Conservation (phyloP, 2,888 invertebrate genomes). For the Eupithecia pulchellata region DNA sequence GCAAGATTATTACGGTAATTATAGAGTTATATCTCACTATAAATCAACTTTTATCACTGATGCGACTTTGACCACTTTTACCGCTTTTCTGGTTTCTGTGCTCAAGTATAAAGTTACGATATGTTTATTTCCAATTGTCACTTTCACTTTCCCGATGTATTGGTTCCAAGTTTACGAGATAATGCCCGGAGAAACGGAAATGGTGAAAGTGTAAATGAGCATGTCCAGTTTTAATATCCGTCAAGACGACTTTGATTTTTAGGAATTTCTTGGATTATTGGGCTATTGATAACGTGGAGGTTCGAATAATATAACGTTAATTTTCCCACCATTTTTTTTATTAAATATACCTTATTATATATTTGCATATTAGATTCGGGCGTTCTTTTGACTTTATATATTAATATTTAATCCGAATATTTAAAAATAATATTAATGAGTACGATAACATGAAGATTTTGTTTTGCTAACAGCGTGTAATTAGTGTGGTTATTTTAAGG, state of each 20-base stretch:
- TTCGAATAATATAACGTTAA: no score
- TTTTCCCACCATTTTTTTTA: no score
- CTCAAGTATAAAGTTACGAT: slow-evolving; percentile 22
- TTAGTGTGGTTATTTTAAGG: no score
- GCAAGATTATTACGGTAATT: neutral
- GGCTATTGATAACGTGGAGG: neutral
- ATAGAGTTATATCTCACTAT: neutral
- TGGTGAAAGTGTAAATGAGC: slow-evolving; percentile 78
- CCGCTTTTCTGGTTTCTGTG: slow-evolving; percentile 25
- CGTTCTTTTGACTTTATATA: no score
- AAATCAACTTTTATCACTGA: slow-evolving; percentile 2
- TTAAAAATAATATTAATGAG: no score
- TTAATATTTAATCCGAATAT: no score
- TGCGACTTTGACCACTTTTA: slow-evolving; percentile 14
- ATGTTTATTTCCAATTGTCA: slow-evolving; percentile 54
- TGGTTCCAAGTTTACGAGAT: slow-evolving; percentile 68
- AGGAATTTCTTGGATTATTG: slow-evolving; percentile 31
- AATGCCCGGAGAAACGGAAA: slow-evolving; percentile 73
- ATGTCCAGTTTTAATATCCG: slow-evolving; percentile 75
- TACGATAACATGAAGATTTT: no score
- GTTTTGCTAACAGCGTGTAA: no score
- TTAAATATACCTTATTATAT: no score
- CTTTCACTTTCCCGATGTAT: slow-evolving; percentile 69
- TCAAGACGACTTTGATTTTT: slow-evolving; percentile 60
- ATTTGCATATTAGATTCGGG: no score